Conservation (phyloP, 2,888 invertebrate species). For the Tolmerus cingulatus region DNA sequence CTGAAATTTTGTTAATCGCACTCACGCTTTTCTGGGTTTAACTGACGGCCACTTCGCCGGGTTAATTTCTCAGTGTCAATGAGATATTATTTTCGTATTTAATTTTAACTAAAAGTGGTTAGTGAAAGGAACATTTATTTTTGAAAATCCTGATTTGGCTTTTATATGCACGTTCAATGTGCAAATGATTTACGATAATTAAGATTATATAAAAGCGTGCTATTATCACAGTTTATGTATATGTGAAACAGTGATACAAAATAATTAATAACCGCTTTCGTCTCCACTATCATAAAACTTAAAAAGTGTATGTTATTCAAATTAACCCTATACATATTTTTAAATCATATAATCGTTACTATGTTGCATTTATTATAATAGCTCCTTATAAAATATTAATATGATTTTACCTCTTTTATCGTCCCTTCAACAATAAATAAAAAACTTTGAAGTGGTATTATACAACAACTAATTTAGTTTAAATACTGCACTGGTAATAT, state of each 20-base stretch:
- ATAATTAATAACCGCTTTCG: neutral
- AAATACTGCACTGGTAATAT: neutral
- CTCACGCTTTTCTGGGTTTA: neutral
- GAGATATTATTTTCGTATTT: slow-evolving; percentile 19
- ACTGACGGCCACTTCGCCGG: neutral
- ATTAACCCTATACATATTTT: neutral
- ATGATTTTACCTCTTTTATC: no score
- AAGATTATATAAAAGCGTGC: neutral
- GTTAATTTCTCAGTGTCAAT: slow-evolving; percentile 7
- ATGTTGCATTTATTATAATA: neutral
- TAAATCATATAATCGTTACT: neutral
- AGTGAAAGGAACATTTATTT: slow-evolving; percentile 17
- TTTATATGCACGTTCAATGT: neutral
- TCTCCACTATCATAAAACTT: neutral
- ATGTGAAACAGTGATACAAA: neutral
- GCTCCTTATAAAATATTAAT: neutral
- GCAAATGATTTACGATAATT: neutral
- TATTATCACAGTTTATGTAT: neutral
- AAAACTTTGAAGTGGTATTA: neutral
- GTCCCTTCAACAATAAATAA: no score
- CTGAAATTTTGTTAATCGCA: slow-evolving; percentile 13
- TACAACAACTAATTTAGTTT: neutral
- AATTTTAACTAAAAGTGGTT: slow-evolving; percentile 12
- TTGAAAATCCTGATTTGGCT: slow-evolving; percentile 37
- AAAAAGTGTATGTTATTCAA: neutral